Evolutionary conservation across 1,140 invertebrate species (phyloP), one percentile per base, ranked within the genome.

Genomic region (Brachionus angularis): DNA sequence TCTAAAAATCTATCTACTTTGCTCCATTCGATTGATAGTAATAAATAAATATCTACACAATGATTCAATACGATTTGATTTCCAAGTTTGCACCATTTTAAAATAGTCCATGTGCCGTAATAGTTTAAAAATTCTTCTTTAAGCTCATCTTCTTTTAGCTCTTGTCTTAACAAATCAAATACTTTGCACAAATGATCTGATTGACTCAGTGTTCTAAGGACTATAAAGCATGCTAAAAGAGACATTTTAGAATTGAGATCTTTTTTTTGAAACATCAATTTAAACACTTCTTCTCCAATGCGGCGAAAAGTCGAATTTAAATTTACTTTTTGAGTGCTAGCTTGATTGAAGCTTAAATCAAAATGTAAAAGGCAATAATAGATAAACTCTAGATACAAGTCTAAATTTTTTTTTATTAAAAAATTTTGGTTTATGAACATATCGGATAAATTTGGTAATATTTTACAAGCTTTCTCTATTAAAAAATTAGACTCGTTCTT

Each of bases 51-150:
- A 58, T 81, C 80, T 58, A 80, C 76, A 16, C 78, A 77, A 27
- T 29, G 29, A 64, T 58, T 44, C 0, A 46, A 47, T 16, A 71
- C 71, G 72, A 81, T 78, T 77, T 81, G 80, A 73, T 79, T 77
- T 34, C 77, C 74, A 69, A 79, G 78, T 75, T 79, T 80, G 14
- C 80, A 73, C 69, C 78, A 80, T 44, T 74, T 73, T n/a, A 77
- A 61, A 5, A 80, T 73, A 21, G 80, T 77, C 29, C 75, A 74
- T 0, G 79, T 79, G 1, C 76, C 78, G 49, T 80, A 76, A 73
- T 80, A 81, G 72, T 78, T 77, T 12, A 81, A 70, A 69, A 79
- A 81, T 21, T 79, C 46, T 67, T 79, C 78, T 50, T 80, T 81
- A 16, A 73, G 74, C 12, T 74, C 70, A 10, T 80, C 79, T 27